Conservation (phyloP, 2,888 invertebrate genomes). For the Rhabditoides inermis region DNA sequence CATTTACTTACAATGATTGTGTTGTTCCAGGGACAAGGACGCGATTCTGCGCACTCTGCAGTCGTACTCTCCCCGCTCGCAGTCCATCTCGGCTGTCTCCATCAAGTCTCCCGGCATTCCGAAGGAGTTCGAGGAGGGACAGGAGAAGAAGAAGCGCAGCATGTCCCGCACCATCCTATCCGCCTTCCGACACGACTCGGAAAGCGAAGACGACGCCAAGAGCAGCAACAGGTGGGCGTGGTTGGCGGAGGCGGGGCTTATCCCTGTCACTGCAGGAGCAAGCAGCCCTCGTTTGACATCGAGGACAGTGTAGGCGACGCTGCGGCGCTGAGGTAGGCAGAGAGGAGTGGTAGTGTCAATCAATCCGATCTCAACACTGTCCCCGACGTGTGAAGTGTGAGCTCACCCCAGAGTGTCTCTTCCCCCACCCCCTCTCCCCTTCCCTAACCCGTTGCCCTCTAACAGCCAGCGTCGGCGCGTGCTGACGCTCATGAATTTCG, state of each 20-base stretch:
- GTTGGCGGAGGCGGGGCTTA: too few relatives aligned
- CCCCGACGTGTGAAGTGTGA: background rate
- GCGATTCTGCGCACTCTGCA: conserved; percentile 27
- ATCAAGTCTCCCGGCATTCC: conserved; percentile 41
- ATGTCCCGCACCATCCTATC: conserved; percentile 14
- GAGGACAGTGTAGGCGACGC: too few relatives aligned
- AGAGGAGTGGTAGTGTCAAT: too few relatives aligned
- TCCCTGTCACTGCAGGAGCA: too few relatives aligned
- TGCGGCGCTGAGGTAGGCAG: too few relatives aligned
- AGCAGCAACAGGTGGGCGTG: too few relatives aligned
- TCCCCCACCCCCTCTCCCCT: conserved; percentile 1
- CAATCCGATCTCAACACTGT: too few relatives aligned
- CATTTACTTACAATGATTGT: background rate
- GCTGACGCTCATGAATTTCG: conserved; percentile 47
- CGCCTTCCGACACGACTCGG: conserved; percentile 16
- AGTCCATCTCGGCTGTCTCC: conserved; percentile 26
- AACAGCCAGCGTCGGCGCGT: conserved; percentile 50
- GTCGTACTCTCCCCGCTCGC: conserved; percentile 29
- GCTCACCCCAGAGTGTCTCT: background rate
- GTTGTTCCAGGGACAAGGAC: conserved; percentile 37
- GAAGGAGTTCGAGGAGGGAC: conserved; percentile 44
- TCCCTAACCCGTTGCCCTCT: conserved; percentile 2
- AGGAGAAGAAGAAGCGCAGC: conserved; percentile 12
- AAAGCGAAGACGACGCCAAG: too few relatives aligned
- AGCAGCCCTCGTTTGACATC: too few relatives aligned